phyloP scores from a whole-genome alignment of 1,140 invertebrate species.

The Lepidurus packardi region DNA sequence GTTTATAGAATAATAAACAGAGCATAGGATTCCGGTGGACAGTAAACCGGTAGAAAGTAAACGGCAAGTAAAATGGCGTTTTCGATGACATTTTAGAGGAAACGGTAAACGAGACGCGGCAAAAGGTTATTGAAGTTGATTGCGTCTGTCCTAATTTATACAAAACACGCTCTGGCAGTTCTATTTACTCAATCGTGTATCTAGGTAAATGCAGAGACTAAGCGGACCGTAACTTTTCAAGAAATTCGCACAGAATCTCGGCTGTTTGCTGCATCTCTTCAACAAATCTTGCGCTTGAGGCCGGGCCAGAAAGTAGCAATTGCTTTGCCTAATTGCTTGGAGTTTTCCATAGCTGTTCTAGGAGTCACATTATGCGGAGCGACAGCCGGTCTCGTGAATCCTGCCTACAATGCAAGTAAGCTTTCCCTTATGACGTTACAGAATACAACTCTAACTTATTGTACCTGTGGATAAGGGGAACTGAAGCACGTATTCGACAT shows the following conservation, averaged over 20 bases:
- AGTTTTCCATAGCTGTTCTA: constrained; percentile 26
- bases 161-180: too few relatives aligned
- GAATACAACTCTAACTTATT: neutral
- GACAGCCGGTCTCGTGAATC: constrained; percentile 25
- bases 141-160: too few relatives aligned
- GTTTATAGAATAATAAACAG: too few relatives aligned
- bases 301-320: constrained; percentile 26
- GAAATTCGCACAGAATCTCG: neutral
- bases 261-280: neutral
- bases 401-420: constrained; percentile 26
- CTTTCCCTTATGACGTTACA: neutral
- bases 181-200: too few relatives aligned
- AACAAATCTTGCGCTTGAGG: neutral
- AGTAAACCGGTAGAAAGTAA: too few relatives aligned
- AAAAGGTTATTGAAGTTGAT: too few relatives aligned
- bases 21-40: too few relatives aligned
- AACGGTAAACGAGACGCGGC: too few relatives aligned
- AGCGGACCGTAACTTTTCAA: neutral
- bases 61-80: too few relatives aligned
- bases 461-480: neutral
- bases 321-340: constrained; percentile 22
- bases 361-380: constrained; percentile 22
- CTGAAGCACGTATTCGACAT: neutral
- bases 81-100: too few relatives aligned
- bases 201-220: neutral